These are phyloP conservation scores for Gastrophysa polygoni DNA, from an alignment of 2,888 invertebrate genomes.

Conservation along the genomic window DNA sequence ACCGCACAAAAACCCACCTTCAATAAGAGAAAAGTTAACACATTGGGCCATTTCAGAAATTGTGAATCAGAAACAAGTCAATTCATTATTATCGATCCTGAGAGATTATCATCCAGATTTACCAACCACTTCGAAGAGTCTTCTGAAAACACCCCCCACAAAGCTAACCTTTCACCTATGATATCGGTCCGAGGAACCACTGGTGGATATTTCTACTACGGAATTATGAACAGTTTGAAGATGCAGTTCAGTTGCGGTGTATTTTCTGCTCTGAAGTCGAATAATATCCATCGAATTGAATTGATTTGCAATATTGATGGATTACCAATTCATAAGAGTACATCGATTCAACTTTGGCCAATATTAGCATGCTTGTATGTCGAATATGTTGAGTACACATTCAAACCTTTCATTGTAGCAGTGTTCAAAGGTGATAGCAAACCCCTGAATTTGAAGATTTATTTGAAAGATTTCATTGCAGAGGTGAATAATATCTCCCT, in stretches of 20 bases:
- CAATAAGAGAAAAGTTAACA: not conserved
- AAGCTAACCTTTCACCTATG: not conserved
- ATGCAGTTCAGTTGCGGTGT: not conserved
- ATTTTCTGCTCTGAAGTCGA: not conserved
- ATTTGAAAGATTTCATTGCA: slow-evolving; percentile 3
- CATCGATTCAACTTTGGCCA: not conserved
- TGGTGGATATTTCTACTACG: not conserved
- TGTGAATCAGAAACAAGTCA: not conserved
- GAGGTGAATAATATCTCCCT: not conserved
- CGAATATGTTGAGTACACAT: not conserved
- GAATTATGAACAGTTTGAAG: not conserved
- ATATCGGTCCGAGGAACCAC: not conserved
- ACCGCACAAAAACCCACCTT: not conserved
- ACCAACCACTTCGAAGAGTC: not conserved
- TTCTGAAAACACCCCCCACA: not conserved
- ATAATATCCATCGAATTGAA: not conserved
- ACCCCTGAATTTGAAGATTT: not conserved
- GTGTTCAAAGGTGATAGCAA: slow-evolving; percentile 7
- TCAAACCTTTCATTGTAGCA: slow-evolving; percentile 1
- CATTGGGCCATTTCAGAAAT: not conserved
- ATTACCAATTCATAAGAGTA: not conserved
- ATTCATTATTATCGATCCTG: not conserved
- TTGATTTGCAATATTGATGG: not conserved
- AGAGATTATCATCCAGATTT: not conserved
- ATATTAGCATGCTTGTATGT: not conserved